Conservation (phyloP, 2,113 vertebrate species). For the Ibidorhyncha struthersii region DNA sequence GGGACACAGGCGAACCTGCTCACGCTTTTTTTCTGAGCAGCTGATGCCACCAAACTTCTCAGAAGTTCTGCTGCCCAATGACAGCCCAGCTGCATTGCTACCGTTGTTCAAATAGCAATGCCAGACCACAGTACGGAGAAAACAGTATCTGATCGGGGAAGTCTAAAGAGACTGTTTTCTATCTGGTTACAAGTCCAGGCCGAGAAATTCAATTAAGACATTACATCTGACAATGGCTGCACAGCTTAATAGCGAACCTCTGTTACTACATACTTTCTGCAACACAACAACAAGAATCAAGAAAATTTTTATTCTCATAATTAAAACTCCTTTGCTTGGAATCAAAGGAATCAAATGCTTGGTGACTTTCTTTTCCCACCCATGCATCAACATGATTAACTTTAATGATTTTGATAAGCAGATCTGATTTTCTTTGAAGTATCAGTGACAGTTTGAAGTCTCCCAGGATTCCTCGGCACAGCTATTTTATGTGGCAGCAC, state of each 20-base stretch:
- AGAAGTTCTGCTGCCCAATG: background rate
- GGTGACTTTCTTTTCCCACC: background rate
- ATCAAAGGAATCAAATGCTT: background rate
- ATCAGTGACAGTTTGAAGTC: background rate
- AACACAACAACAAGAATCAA: background rate
- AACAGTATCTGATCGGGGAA: background rate
- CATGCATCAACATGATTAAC: background rate
- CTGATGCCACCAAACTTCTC: background rate
- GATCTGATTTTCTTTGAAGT: background rate
- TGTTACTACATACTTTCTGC: background rate
- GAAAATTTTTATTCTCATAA: background rate
- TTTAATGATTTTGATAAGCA: background rate
- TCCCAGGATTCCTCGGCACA: background rate
- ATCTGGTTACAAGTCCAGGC: background rate
- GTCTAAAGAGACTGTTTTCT: background rate
- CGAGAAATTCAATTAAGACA: background rate
- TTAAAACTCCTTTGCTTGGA: background rate
- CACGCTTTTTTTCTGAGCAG: background rate
- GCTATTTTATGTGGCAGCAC: background rate
- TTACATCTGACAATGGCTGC: background rate
- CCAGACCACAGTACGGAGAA: background rate
- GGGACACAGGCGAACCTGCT: background rate
- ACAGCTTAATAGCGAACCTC: background rate
- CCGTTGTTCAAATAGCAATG: background rate
- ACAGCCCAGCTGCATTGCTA: background rate